A percentile compares a stretch with the other conserved stretches of the same genome.
These are phyloP conservation scores for Margarornis squamiger DNA, from an alignment of 2,797 vertebrate genomes.

Conservation along the genomic window DNA sequence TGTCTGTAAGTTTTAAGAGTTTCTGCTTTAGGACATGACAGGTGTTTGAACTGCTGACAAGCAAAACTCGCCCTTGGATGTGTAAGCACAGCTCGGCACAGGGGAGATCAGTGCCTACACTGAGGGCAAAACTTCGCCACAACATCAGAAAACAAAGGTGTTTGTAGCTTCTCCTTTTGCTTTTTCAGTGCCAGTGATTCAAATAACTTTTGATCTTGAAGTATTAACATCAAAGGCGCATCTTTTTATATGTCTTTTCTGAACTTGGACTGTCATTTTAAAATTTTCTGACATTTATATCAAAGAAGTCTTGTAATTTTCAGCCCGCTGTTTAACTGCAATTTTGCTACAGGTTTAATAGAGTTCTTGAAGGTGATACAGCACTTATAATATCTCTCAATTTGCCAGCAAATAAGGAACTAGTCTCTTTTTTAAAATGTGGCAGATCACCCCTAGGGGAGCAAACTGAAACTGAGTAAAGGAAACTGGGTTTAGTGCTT, in stretches of 20 bases:
- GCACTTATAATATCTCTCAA: constrained; percentile 10
- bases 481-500: constrained; percentile 55
- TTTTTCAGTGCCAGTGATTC: constrained; percentile 69
- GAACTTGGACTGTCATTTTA: constrained; percentile 70
- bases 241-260: constrained; percentile 75
- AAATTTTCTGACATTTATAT: constrained; percentile 73
- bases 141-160: constrained; percentile 20
- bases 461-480: constrained; percentile 40
- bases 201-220: constrained; percentile 76
- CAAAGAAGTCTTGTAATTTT: constrained; percentile 62
- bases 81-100: neutral
- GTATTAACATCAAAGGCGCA: constrained; percentile 62
- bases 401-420: constrained; percentile 66
- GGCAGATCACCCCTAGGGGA: constrained; percentile 52
- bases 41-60: constrained; percentile 74
- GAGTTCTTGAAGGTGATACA: constrained; percentile 31
- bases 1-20: constrained; percentile 41
- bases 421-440: constrained; percentile 22
- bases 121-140: constrained; percentile 28
- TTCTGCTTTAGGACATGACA: constrained; percentile 74
- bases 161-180: constrained; percentile 55
- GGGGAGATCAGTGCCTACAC: neutral
- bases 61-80: constrained; percentile 58
- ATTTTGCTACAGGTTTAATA: constrained; percentile 62
- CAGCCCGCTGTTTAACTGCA: constrained; percentile 48